Conservation (phyloP, 2,113 vertebrate genomes). For the Ctenodactylus gundi region DNA sequence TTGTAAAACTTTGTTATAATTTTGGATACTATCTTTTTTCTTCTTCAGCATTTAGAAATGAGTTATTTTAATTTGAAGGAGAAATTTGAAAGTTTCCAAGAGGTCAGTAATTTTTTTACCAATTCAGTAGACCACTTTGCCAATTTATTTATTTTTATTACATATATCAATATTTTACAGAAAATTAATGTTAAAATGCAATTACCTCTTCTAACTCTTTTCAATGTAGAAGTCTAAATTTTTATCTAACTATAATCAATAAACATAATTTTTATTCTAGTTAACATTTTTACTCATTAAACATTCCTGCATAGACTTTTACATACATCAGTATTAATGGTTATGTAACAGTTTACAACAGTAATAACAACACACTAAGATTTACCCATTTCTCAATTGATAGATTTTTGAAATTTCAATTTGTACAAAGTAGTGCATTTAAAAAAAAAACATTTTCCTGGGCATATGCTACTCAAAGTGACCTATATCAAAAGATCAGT, state of each 20-base stretch:
- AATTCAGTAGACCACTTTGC: slow-evolving; percentile 29
- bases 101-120: slow-evolving; percentile 42
- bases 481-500: not conserved
- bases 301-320: slow-evolving; percentile 33
- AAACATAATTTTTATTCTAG: slow-evolving; percentile 23
- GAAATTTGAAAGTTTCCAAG: slow-evolving; percentile 23
- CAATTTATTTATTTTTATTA: slow-evolving; percentile 62
- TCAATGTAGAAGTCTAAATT: not conserved
- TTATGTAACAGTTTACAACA: not conserved
- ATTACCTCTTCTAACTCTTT: slow-evolving; percentile 44
- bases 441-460: slow-evolving; percentile 32
- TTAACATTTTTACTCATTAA: slow-evolving; percentile 42
- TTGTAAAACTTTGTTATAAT: not conserved
- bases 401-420: not conserved
- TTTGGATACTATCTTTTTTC: slow-evolving; percentile 13
- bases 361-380: slow-evolving; percentile 22
- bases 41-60: not conserved
- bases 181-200: slow-evolving; percentile 43
- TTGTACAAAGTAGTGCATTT: slow-evolving; percentile 4
- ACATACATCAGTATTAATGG: slow-evolving; percentile 19
- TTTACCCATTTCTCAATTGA: not conserved
- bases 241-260: slow-evolving; percentile 41
- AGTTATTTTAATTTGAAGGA: slow-evolving; percentile 1
- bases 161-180: slow-evolving; percentile 44
- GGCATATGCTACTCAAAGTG: not conserved